Percentiles rank a stretch among this genome's conserved stretches.
These are phyloP conservation scores for Copsychus sechellarum DNA, from an alignment of 2,113 vertebrate species.

Conservation along the genomic window DNA sequence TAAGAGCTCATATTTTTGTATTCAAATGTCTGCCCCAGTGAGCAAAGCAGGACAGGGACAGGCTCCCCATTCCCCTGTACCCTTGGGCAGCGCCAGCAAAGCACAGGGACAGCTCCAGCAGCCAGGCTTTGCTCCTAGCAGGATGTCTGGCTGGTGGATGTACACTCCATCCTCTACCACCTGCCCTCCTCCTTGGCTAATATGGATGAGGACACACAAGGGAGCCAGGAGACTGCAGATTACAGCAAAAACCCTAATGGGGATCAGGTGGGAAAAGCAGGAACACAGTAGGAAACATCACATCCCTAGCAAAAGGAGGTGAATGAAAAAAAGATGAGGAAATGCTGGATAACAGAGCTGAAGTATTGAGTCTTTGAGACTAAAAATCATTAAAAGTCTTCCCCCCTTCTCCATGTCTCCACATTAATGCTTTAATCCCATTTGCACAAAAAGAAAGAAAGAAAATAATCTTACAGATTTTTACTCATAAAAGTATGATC, in stretches of 20 bases:
- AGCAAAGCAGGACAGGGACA: background rate
- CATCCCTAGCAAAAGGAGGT: background rate
- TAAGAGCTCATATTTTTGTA: background rate
- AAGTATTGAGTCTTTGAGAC: background rate
- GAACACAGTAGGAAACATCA: background rate
- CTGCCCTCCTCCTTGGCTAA: background rate
- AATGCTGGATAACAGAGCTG: background rate
- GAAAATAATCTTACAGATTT: background rate
- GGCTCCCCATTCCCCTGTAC: accelerated
- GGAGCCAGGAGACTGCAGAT: accelerated
- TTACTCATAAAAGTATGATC: background rate
- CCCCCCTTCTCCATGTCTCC: background rate
- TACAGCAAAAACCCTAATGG: background rate
- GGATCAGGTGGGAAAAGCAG: background rate
- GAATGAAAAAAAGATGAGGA: background rate
- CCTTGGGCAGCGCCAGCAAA: background rate
- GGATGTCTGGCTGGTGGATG: background rate
- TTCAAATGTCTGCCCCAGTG: accelerated
- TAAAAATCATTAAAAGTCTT: background rate
- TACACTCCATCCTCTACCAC: accelerated
- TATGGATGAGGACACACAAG: background rate
- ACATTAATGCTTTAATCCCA: background rate
- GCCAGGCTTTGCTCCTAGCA: background rate
- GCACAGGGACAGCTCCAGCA: background rate
- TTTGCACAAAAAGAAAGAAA: background rate